Conservation (phyloP, 2,113 vertebrate genomes). For the Sylvietta virens region DNA sequence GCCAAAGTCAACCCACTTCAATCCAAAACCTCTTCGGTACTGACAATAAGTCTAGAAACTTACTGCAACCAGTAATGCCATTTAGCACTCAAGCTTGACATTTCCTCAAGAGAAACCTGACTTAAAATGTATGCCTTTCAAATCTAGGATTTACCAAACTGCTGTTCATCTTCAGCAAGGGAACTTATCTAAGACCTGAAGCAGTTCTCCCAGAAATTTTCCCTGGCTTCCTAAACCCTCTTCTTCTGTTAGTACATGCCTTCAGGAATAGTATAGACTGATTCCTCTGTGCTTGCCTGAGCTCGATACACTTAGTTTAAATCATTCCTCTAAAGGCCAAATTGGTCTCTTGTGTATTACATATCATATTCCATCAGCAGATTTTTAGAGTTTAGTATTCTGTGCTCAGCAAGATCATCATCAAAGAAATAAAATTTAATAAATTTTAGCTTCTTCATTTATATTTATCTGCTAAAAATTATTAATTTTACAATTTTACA, state of each 20-base stretch:
- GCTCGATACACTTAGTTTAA: background rate
- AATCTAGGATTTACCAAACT: background rate
- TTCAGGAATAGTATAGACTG: background rate
- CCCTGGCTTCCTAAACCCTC: background rate
- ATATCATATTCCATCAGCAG: background rate
- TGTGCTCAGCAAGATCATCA: background rate
- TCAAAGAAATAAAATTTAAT: background rate
- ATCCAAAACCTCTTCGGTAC: background rate
- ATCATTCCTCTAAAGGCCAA: background rate
- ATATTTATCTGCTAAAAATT: background rate
- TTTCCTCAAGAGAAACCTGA: background rate
- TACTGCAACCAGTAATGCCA: background rate
- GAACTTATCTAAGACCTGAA: background rate
- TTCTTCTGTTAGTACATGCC: background rate
- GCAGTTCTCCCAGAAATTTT: background rate
- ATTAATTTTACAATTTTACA: background rate
- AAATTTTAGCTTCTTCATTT: background rate
- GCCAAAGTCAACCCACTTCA: no score
- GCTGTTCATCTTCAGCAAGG: background rate
- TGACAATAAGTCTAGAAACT: background rate
- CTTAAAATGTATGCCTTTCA: background rate
- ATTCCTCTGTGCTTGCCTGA: background rate
- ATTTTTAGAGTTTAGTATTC: background rate
- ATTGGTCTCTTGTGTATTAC: background rate
- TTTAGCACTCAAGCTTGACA: background rate